Percentiles rank a stretch among this genome's conserved stretches.
phyloP scores from a whole-genome alignment of 2,888 invertebrate species.

The Camponotus fellah region DNA sequence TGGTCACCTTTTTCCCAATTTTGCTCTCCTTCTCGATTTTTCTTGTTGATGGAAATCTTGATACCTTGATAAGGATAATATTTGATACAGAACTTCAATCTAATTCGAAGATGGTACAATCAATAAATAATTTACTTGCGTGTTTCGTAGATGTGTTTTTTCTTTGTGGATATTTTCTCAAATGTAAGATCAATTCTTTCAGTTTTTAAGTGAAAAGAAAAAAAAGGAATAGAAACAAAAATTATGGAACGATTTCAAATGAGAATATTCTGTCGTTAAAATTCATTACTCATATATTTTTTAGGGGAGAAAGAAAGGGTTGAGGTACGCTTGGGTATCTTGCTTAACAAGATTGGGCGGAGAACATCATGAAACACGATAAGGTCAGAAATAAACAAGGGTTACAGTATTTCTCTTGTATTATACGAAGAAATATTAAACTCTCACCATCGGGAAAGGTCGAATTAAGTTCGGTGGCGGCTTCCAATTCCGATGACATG shows the following conservation, averaged over 20 bases:
- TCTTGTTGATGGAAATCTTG: not conserved
- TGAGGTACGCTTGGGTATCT: not conserved
- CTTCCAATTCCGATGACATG: constrained; percentile 79
- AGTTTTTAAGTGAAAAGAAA: not conserved
- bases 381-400: constrained; percentile 1
- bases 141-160: not conserved
- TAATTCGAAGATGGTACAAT: not conserved
- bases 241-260: not conserved
- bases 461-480: constrained; percentile 79
- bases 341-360: not conserved
- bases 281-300: not conserved
- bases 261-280: not conserved
- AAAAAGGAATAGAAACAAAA: not conserved
- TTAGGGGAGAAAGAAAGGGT: not conserved
- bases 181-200: not conserved
- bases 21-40: not conserved
- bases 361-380: not conserved
- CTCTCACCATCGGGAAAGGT: constrained; percentile 80
- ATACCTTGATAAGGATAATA: not conserved
- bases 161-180: not conserved
- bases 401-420: not conserved
- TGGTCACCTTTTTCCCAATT: not conserved
- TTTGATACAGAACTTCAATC: not conserved
- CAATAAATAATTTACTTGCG: not conserved
- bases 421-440: constrained; percentile 48